Evolutionary conservation across 2,888 invertebrate genomes (phyloP).

Genomic region (Sialis fuliginosa): DNA sequence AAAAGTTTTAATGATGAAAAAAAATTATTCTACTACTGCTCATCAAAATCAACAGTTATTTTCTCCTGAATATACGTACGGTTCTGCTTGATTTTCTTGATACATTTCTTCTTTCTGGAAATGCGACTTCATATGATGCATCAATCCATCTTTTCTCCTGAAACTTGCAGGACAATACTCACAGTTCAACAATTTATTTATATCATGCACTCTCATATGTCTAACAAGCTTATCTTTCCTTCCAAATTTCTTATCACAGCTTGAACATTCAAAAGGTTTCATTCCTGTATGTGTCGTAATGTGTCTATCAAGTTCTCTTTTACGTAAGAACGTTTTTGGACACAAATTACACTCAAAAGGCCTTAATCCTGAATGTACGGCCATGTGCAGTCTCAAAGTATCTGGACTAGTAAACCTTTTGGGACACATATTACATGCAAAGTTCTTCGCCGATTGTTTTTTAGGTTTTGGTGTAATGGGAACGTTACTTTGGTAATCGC

Average conservation of each 20-base stretch:
- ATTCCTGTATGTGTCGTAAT: slow-evolving; percentile 45
- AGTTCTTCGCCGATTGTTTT: slow-evolving; percentile 10
- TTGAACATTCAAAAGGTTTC: slow-evolving; percentile 47
- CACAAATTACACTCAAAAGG: slow-evolving; percentile 46
- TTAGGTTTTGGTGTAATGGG: slow-evolving; percentile 7
- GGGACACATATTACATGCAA: slow-evolving; percentile 17
- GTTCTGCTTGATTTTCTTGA: too few species aligned
- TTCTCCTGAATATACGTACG: too few species aligned
- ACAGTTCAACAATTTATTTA: slow-evolving; percentile 38
- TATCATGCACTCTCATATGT: slow-evolving; percentile 46
- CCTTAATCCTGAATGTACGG: slow-evolving; percentile 30
- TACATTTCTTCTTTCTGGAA: slow-evolving; percentile 4
- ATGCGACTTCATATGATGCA: slow-evolving; percentile 40
- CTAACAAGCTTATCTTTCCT: slow-evolving; percentile 50
- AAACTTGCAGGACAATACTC: slow-evolving; percentile 41
- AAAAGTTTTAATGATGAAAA: too few species aligned
- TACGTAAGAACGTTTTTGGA: slow-evolving; percentile 46
- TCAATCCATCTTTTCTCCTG: slow-evolving; percentile 36
- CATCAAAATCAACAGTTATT: too few species aligned
- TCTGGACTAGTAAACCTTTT: slow-evolving; percentile 18
- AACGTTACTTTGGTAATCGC: slow-evolving; percentile 1
- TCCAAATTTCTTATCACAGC: slow-evolving; percentile 47
- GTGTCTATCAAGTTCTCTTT: slow-evolving; percentile 53
- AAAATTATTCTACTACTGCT: too few species aligned
- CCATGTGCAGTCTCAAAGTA: slow-evolving; percentile 25